Conservation (phyloP, 2,113 vertebrate genomes). For the Caretta caretta region DNA sequence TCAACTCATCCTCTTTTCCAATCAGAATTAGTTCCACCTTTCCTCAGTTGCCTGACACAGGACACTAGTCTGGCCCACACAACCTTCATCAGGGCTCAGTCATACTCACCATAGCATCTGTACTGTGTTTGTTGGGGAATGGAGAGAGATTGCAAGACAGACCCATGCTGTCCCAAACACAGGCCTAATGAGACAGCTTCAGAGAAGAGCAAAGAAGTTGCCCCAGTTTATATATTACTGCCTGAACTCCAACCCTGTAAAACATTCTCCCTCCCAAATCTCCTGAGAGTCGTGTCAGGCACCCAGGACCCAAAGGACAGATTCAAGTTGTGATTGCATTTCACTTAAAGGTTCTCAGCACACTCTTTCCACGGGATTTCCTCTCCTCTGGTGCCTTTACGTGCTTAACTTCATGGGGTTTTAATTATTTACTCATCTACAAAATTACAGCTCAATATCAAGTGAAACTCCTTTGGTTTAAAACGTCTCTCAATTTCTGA, state of each 20-base stretch:
- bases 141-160: neutral
- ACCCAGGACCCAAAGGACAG: neutral
- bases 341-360: neutral
- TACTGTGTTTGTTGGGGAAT: neutral
- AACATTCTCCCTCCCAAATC: neutral
- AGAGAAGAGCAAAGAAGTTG: neutral
- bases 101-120: neutral
- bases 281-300: neutral
- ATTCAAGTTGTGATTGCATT: rapidly evolving
- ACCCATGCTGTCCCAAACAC: neutral
- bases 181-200: neutral
- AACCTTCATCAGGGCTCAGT: neutral
- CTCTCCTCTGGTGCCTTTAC: neutral
- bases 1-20: rapidly evolving
- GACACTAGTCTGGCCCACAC: neutral
- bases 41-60: neutral
- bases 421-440: neutral
- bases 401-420: neutral
- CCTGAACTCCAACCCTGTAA: neutral
- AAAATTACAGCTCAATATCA: neutral
- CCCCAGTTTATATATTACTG: neutral
- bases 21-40: rapidly evolving
- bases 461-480: neutral
- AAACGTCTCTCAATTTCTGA: neutral
- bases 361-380: neutral